Evolutionary conservation across 2,797 vertebrate genomes (phyloP).

Genomic region (Danio choprae): DNA sequence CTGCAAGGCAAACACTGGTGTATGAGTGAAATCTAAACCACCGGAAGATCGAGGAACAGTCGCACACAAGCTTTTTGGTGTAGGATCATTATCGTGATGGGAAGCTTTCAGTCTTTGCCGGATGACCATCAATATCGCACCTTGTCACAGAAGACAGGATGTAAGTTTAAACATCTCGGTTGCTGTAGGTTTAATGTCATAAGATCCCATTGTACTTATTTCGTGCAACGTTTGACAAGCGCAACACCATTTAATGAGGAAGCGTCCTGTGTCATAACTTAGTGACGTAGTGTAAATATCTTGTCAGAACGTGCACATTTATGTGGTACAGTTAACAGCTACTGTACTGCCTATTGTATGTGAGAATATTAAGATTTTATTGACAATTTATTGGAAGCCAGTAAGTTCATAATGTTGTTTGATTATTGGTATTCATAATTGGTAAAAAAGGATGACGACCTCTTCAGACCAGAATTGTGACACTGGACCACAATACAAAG

Average conservation of each 20-base stretch:
- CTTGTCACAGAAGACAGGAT: conserved; percentile 89
- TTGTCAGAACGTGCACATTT: not conserved
- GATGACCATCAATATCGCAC: conserved; percentile 76
- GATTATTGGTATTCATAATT: not conserved
- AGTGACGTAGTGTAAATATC: not conserved
- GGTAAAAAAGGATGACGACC: not conserved
- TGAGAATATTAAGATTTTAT: not conserved
- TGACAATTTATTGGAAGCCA: not conserved
- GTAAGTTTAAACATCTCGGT: conserved; percentile 80
- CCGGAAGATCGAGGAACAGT: conserved; percentile 41
- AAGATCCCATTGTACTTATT: not conserved
- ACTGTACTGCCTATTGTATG: not conserved
- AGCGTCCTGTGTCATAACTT: not conserved
- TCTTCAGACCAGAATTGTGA: no score
- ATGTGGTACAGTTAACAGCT: not conserved
- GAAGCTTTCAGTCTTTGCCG: conserved; percentile 77
- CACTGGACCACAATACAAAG: no score
- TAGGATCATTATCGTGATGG: conserved; percentile 68
- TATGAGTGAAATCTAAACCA: conserved; percentile 45
- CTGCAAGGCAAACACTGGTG: conserved; percentile 29
- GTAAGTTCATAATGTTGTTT: not conserved
- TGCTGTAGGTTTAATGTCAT: not conserved
- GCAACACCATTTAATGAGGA: not conserved
- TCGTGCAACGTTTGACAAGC: not conserved
- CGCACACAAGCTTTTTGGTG: not conserved